These are phyloP conservation scores for Leucoraja erinaceus DNA, from an alignment of 2,113 vertebrate genomes.

Conservation along the genomic window DNA sequence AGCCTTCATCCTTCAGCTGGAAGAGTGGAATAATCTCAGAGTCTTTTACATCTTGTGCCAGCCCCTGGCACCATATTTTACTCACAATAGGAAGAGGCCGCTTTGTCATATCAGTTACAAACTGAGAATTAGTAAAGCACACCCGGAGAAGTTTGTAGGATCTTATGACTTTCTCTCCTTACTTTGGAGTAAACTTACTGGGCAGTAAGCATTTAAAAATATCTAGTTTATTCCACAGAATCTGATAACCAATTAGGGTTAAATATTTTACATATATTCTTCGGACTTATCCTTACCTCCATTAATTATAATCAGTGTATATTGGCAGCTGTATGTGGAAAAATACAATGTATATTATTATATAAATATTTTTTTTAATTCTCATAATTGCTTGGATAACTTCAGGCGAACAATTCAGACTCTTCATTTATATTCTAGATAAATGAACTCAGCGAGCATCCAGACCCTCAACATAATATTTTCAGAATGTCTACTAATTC, in stretches of 20 bases:
- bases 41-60: neutral
- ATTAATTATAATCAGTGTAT: neutral
- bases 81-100: neutral
- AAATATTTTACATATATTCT: too few relatives aligned
- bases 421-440: neutral
- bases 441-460: neutral
- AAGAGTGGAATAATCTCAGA: conserved; percentile 12
- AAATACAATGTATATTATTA: neutral
- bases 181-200: neutral
- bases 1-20: neutral
- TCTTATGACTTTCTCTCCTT: neutral
- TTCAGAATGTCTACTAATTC: neutral
- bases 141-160: neutral
- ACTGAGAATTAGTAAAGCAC: neutral
- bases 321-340: neutral
- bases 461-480: neutral
- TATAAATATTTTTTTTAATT: neutral
- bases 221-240: neutral
- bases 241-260: neutral
- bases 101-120: neutral
- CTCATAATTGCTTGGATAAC: neutral
- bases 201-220: neutral
- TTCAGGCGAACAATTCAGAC: neutral
- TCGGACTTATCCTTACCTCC: neutral
- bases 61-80: neutral